Conservation (phyloP, 2,797 vertebrate species). For the Crenuchus spilurus region DNA sequence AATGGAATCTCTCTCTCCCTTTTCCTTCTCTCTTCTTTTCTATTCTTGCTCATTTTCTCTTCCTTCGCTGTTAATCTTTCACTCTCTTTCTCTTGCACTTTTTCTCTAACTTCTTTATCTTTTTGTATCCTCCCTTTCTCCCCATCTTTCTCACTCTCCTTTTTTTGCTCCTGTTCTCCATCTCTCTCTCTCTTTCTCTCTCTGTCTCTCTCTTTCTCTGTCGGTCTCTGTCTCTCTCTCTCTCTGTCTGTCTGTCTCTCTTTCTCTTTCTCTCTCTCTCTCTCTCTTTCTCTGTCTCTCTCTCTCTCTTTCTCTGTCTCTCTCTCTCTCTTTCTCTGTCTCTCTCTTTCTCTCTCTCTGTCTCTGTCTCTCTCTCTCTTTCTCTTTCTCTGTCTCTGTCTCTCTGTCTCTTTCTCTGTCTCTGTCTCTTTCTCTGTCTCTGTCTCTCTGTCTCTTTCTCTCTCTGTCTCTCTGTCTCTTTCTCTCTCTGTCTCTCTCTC, state of each 20-base stretch:
- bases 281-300: not conserved
- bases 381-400: not conserved
- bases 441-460: not conserved
- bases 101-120: not conserved
- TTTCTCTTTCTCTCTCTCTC: not conserved
- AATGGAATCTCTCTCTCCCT: slow-evolving; percentile 9
- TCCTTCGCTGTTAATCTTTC: not conserved
- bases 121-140: not conserved
- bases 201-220: not conserved
- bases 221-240: too few species aligned
- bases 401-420: not conserved
- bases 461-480: too few species aligned
- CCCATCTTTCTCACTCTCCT: too few species aligned
- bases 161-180: too few species aligned
- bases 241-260: not conserved
- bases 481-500: not conserved
- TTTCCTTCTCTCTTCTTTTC: not conserved
- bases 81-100: not conserved
- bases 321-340: not conserved
- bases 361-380: not conserved
- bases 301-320: not conserved
- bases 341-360: not conserved
- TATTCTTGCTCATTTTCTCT: not conserved
- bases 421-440: not conserved
- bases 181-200: not conserved